Base-by-base conservation (phyloP, 2,113 vertebrate species). In the Triplophysa siluroides region DNA sequence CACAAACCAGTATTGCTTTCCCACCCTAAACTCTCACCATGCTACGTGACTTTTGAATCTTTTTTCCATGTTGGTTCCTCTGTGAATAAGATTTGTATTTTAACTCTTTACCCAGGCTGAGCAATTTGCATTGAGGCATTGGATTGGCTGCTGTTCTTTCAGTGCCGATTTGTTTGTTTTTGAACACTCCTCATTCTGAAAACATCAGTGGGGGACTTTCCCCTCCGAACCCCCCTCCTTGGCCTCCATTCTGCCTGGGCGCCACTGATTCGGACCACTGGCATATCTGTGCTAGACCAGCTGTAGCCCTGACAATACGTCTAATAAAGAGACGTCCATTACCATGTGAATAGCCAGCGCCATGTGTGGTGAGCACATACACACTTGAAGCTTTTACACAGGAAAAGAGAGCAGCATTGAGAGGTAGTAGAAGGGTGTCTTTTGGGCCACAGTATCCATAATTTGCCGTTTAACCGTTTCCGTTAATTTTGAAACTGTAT, bases 241-340 rank as follows among this genome's bases (percentile, higher is more conserved):
- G 76, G 82, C 86, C 81, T 79, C 82, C 60, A 76, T 82, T 76
- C 74, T 56, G 75, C 75, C 21, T 76, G 62, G 61, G 67, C 77
- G 82, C 81, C 78, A 85, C 86, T 87, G 90, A 91, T 90, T 92
- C 90, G 87, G 90, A 90, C 86, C 88, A 80, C 78, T 77, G 86
- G 90, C 91, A 94, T 93, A 92, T 93, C 92, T 93, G 85, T 81
- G 88, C 76, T 26, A 79, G 88, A 80, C 89, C 91, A 92, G 93
- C 91, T 92, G 92, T 92, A 92, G 90, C 89, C 92, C 90, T 91
- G 93, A 93, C 90, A 91, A 94, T 92, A 88, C 85, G 87, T 87
- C 90, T 90, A 90, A 92, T 92, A 91, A 91, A 92, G 85, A 87
- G 86, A 83, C 76, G 3, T 1, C 83, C 74, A 93, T 94, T 93